Conservation (phyloP, 1,140 invertebrate species). For the Lordiphosa clarofinis region DNA sequence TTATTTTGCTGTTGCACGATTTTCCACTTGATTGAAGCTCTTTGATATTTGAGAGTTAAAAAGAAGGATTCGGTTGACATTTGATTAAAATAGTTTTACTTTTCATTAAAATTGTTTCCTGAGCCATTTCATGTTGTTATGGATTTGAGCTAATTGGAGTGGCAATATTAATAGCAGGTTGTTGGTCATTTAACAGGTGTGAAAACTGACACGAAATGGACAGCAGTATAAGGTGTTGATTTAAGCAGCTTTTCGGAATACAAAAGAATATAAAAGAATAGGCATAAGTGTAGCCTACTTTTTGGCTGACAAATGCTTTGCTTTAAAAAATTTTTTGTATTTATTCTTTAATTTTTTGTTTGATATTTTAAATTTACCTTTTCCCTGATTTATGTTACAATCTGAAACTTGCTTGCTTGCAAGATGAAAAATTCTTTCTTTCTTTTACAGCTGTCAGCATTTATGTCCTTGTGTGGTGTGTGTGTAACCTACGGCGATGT, state of each 20-base stretch:
- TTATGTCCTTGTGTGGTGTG: slow-evolving; percentile 9
- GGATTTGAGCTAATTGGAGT: slow-evolving; percentile 3
- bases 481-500: slow-evolving; percentile 25
- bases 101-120: not conserved
- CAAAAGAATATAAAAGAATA: no score
- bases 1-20: slow-evolving; percentile 2
- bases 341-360: no score
- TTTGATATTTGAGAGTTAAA: not conserved
- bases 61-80: slow-evolving; percentile 1
- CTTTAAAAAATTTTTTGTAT: no score
- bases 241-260: no score
- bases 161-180: not conserved
- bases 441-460: slow-evolving; percentile 7
- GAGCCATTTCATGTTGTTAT: not conserved
- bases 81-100: slow-evolving; percentile 9
- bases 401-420: no score
- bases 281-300: no score
- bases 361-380: not conserved
- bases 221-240: no score
- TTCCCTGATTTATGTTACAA: not conserved
- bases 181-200: no score
- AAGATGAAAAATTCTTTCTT: not conserved
- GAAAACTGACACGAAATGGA: not conserved
- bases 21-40: not conserved
- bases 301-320: no score